phyloP scores from a whole-genome alignment of 2,797 vertebrate genomes.

The Setipinna tenuifilis region DNA sequence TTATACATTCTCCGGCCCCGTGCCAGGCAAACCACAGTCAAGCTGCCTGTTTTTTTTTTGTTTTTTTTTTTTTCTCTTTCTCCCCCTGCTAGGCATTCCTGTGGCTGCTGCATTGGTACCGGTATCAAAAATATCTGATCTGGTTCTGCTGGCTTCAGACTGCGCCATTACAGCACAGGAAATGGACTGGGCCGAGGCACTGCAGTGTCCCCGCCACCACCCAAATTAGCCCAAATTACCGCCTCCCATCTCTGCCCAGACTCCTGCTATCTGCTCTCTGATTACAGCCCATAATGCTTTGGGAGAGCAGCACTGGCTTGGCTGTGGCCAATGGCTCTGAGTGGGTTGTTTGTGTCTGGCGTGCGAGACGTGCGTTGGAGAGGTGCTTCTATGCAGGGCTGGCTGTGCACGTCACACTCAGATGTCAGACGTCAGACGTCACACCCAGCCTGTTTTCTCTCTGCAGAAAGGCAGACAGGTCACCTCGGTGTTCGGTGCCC shows the following conservation, averaged over 20 bases:
- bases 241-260: constrained; percentile 56
- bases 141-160: constrained; percentile 46
- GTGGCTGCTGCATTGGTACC: constrained; percentile 59
- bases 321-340: constrained; percentile 51
- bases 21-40: constrained; percentile 50
- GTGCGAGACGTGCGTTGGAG: constrained; percentile 32
- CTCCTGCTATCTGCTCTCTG: constrained; percentile 53
- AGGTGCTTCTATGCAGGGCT: constrained; percentile 43
- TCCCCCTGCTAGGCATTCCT: constrained; percentile 53
- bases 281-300: constrained; percentile 53
- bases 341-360: constrained; percentile 45
- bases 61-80: too few relatives aligned
- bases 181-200: constrained; percentile 44
- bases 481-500: too few relatives aligned
- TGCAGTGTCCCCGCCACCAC: background rate
- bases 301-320: constrained; percentile 34
- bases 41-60: constrained; percentile 29
- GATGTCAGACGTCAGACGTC: too few relatives aligned
- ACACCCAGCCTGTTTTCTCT: too few relatives aligned
- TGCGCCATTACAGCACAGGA: constrained; percentile 59
- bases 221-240: constrained; percentile 54
- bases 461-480: too few relatives aligned
- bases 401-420: background rate
- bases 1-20: constrained; percentile 40
- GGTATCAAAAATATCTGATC: constrained; percentile 64